Base-by-base conservation (phyloP, 2,113 vertebrate species). In the Mesocricetus auratus region DNA sequence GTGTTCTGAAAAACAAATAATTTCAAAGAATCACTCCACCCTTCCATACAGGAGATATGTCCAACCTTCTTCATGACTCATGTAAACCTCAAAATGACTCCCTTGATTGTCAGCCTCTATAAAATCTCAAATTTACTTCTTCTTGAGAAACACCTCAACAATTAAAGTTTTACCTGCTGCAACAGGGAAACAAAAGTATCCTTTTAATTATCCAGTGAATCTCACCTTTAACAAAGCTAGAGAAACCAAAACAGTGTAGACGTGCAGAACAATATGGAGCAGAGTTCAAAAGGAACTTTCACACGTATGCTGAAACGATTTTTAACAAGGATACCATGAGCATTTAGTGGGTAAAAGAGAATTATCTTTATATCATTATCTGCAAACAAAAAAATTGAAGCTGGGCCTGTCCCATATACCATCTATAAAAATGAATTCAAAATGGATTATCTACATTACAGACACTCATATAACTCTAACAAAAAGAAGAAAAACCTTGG, bases 1-100 rank as follows among this genome's bases (percentile, higher is more conserved):
- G 86, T 86, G 29, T 81, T 74, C 56, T 86, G 13, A 87, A 50
- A 87, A 93, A 94, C 13, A 88, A 93, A 69, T 87, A 53, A 87
- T 69, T 93, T 85, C 56, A 86, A 85, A 88, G 73, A 58, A 90
- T 26, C 10, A 66, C 36, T 1, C n/a, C 71, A 22, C 26, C 56
- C n/a, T 96, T 53, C 13, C 56, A 94, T 92, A 78, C 69, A 87
- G 86, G 31, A 85, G 29, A 85, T 9, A 94, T 53, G 26, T 45
- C 74, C 75, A 69, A 56, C 62, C n/a, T 89, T 89, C 56, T n/a
- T 33, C 31, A 64, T 71, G 71, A 86, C n/a, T 89, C 53, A 89
- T 17, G 36, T 47, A 89, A 94, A 83, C 36, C 3, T 77, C 77
- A 77, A 17, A 71, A 75, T 85, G 78, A 77, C 47, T 69, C 62